These are phyloP conservation scores for Mythimna impura DNA, from an alignment of 2,888 invertebrate genomes.

Conservation along the genomic window DNA sequence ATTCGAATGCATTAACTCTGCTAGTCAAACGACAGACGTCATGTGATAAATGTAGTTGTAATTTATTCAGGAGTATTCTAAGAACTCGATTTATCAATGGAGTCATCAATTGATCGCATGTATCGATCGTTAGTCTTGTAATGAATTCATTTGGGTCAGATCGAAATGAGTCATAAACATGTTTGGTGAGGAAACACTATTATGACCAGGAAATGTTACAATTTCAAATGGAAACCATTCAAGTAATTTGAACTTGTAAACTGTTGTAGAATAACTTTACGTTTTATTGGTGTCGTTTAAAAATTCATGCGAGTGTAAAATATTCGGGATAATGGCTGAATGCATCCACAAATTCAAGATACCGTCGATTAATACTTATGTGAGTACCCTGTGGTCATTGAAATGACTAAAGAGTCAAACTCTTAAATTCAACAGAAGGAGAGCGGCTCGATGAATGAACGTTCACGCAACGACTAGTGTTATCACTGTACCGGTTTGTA, in stretches of 20 bases:
- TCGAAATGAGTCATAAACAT: constrained; percentile 55
- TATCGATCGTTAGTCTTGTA: constrained; percentile 44
- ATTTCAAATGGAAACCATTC: constrained; percentile 25
- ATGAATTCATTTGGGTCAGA: constrained; percentile 51
- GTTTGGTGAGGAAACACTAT: constrained; percentile 48
- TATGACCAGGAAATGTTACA: constrained; percentile 49
- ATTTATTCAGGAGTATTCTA: constrained; percentile 55
- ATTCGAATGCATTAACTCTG: constrained; percentile 60
- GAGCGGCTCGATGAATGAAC: constrained; percentile 55
- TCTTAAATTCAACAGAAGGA: constrained; percentile 52
- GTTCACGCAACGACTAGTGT: constrained; percentile 46
- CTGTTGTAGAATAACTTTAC: background rate
- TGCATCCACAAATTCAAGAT: constrained; percentile 4
- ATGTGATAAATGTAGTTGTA: constrained; percentile 50
- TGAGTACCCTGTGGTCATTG: constrained; percentile 35
- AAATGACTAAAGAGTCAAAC: constrained; percentile 52
- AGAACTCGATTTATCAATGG: constrained; percentile 53
- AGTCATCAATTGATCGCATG: constrained; percentile 47
- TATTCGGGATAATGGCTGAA: background rate
- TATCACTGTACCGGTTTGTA: constrained; percentile 43
- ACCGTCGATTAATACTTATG: constrained; percentile 20
- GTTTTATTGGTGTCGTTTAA: background rate
- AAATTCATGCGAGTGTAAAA: background rate
- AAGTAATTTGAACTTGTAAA: constrained; percentile 12
- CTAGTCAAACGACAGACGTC: constrained; percentile 49